Evolutionary conservation across 2,797 vertebrate species (phyloP).

Genomic region (Malacoctenus gilli): DNA sequence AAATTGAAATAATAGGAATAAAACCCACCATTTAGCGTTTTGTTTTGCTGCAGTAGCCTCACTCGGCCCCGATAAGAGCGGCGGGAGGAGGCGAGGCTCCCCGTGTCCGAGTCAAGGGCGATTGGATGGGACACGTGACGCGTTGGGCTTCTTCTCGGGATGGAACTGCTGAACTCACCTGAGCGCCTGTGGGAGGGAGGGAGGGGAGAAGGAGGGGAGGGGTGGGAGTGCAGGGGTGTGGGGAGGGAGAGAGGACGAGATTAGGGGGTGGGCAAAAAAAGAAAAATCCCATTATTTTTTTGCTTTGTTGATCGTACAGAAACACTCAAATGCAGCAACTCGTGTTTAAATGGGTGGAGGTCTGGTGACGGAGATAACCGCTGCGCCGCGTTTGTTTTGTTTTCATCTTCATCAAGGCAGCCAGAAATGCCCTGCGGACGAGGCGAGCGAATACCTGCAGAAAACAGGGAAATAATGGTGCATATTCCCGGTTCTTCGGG

Average conservation of each 20-base stretch:
- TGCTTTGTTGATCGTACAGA: constrained; percentile 35
- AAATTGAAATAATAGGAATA: too few relatives aligned
- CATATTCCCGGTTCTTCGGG: constrained; percentile 1
- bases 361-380: constrained; percentile 54
- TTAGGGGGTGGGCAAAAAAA: too few relatives aligned
- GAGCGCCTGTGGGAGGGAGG: not conserved
- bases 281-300: constrained; percentile 43
- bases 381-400: constrained; percentile 28
- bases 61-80: constrained; percentile 28
- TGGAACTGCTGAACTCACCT: constrained; percentile 23
- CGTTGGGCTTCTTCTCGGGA: constrained; percentile 20
- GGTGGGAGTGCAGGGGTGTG: constrained; percentile 10
- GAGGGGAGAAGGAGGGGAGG: constrained; percentile 1
- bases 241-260: constrained; percentile 20
- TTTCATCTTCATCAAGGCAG: constrained; percentile 48
- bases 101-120: constrained; percentile 41
- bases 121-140: constrained; percentile 27
- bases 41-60: constrained; percentile 7
- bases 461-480: constrained; percentile 11
- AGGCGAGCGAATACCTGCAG: constrained; percentile 6
- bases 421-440: constrained; percentile 18
- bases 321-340: constrained; percentile 23
- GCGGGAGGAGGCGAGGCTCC: constrained; percentile 13
- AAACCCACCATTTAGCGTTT: constrained; percentile 26
- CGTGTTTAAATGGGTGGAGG: constrained; percentile 30